Evolutionary conservation across 2,888 invertebrate genomes (phyloP).

Genomic region (Acleris holmiana): DNA sequence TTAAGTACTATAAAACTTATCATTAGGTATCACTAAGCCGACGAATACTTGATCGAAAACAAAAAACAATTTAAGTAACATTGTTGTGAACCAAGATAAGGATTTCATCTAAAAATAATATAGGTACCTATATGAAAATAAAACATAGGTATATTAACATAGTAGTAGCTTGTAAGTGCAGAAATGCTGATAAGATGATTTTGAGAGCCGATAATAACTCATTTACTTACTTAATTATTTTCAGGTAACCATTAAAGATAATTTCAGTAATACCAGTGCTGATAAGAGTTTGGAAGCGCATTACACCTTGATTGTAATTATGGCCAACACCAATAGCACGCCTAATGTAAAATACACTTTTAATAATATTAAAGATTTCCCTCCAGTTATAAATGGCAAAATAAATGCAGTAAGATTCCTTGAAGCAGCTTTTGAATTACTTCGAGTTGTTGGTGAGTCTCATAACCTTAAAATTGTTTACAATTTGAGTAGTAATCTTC

Average conservation of each 20-base stretch:
- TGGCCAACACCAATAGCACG: conserved; percentile 57
- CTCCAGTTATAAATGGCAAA: conserved; percentile 79
- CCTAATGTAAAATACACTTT: conserved; percentile 47
- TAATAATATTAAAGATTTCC: conserved; percentile 74
- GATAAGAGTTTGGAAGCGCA: not conserved
- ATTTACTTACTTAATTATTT: not conserved
- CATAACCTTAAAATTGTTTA: conserved; percentile 1
- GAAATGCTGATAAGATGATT: not conserved
- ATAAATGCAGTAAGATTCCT: conserved; percentile 86
- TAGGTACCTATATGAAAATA: no score
- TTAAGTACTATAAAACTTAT: no score
- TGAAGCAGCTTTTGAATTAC: conserved; percentile 85
- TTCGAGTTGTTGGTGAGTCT: conserved; percentile 86
- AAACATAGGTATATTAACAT: no score
- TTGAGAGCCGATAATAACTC: not conserved
- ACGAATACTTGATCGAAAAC: no score
- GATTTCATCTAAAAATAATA: no score
- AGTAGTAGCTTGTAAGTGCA: no score
- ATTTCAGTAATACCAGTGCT: not conserved
- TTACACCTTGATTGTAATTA: conserved; percentile 43
- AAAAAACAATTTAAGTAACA: no score
- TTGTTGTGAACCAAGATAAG: no score
- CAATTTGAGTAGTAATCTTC: not conserved
- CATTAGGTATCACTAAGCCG: no score
- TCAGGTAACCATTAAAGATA: conserved; percentile 5